A percentile compares a stretch with the other conserved stretches of the same genome.
Evolutionary conservation across 2,113 vertebrate genomes (phyloP).

Genomic region (Porphyrio hochstetteri): DNA sequence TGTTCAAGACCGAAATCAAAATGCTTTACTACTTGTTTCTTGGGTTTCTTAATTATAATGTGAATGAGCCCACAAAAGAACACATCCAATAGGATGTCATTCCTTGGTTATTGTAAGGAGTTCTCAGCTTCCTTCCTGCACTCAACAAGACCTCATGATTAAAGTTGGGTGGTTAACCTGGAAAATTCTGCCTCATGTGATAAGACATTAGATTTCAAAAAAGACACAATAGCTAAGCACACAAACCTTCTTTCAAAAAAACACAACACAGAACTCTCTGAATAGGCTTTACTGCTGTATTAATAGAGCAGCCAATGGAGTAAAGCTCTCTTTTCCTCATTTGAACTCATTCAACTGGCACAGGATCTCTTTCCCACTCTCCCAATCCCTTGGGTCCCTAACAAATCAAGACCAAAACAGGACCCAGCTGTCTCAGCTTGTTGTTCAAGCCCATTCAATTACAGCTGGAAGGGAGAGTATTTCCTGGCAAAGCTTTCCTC

Average conservation of each 20-base stretch:
- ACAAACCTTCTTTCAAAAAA: constrained; percentile 49
- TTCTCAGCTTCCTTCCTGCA: constrained; percentile 48
- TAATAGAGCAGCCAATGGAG: constrained; percentile 12
- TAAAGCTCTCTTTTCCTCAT: constrained; percentile 38
- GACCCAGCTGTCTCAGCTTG: constrained; percentile 49
- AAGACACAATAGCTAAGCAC: constrained; percentile 53
- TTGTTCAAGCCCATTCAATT: constrained; percentile 45
- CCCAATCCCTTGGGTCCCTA: constrained; percentile 23
- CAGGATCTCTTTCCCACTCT: constrained; percentile 40
- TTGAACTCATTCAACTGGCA: constrained; percentile 54
- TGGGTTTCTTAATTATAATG: constrained; percentile 12
- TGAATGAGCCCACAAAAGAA: constrained; percentile 36
- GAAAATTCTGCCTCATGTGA: constrained; percentile 53
- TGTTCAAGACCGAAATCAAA: background rate
- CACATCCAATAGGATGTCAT: constrained; percentile 36
- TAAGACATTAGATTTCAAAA: constrained; percentile 47
- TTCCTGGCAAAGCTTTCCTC: constrained; percentile 32
- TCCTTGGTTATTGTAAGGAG: constrained; percentile 44
- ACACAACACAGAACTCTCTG: constrained; percentile 2
- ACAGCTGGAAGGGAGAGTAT: constrained; percentile 19
- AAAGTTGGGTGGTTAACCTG: constrained; percentile 56
- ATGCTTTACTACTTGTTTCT: constrained; percentile 13
- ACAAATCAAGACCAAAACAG: constrained; percentile 56
- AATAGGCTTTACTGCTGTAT: constrained; percentile 54
- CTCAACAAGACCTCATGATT: constrained; percentile 22